Percentiles rank a stretch among this genome's conserved stretches.
Evolutionary conservation across 37 sponge, comb jelly and placozoan genomes (phyloP).

Genomic region (Crambe crambe): DNA sequence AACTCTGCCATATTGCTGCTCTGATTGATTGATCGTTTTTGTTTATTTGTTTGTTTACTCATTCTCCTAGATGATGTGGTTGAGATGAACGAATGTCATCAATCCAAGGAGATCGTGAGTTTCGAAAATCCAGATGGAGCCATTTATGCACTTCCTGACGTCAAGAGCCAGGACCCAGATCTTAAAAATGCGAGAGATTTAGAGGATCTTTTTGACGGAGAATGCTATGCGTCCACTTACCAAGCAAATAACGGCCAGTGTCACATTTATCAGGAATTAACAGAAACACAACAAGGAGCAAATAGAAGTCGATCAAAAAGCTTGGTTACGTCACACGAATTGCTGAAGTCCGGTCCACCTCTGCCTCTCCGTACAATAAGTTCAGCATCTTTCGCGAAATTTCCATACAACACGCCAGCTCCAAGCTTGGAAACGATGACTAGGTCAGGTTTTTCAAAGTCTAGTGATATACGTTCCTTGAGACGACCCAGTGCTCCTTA

Average conservation of each 20-base stretch:
- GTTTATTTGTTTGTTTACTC: no score
- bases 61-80: no score
- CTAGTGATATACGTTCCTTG: background rate
- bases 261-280: conserved; percentile 39
- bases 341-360: background rate
- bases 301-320: background rate
- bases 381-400: background rate
- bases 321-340: background rate
- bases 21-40: no score
- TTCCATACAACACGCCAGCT: background rate
- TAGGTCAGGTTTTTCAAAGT: background rate
- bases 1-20: no score
- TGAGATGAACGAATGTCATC: no score
- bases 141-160: conserved; percentile 19
- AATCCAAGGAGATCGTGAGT: no score
- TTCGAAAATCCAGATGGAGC: no score
- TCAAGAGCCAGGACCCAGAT: background rate
- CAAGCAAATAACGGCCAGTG: conserved; percentile 10
- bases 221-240: conserved; percentile 43
- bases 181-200: no score
- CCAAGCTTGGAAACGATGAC: background rate
- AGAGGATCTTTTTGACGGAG: conserved; percentile 1
- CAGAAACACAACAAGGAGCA: background rate
- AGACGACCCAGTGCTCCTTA: background rate
- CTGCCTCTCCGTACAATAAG: background rate